Percentiles rank a stretch among this genome's conserved stretches.
phyloP scores from a whole-genome alignment of 1,140 invertebrate genomes.

The Drosophila quadrilineata region DNA sequence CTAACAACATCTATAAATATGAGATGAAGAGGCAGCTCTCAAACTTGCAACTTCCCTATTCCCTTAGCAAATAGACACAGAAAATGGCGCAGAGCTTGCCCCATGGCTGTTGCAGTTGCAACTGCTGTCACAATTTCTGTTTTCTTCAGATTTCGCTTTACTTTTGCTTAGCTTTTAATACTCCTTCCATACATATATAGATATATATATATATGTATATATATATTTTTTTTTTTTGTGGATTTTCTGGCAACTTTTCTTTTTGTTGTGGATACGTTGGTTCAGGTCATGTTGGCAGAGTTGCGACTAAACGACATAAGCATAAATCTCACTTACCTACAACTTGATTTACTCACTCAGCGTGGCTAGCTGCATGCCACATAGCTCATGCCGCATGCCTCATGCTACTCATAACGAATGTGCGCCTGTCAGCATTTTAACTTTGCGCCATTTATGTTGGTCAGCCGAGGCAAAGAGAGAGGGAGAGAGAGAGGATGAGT shows the following conservation, averaged over 20 bases:
- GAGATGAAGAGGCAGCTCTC: no score
- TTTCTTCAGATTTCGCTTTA: no score
- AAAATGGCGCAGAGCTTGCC: constrained; percentile 2
- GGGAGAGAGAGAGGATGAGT: not conserved
- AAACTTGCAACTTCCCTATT: constrained; percentile 4
- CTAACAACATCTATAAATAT: no score
- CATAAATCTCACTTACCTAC: constrained; percentile 79
- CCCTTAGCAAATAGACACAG: constrained; percentile 3
- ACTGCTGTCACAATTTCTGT: constrained; percentile 6
- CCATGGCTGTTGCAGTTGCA: constrained; percentile 8
- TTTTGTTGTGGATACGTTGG: constrained; percentile 43
- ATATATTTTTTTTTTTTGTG: not conserved
- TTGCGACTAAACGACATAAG: constrained; percentile 71
- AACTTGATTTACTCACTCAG: constrained; percentile 76
- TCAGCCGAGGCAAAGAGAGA: constrained; percentile 41
- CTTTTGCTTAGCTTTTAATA: no score
- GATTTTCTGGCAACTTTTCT: not conserved
- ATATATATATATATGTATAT: not conserved
- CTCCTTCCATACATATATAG: no score
- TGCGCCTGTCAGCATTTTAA: constrained; percentile 77
- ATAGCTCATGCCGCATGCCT: constrained; percentile 23
- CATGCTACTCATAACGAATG: constrained; percentile 74
- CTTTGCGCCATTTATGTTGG: constrained; percentile 79
- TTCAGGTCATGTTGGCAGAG: constrained; percentile 61
- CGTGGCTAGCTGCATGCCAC: constrained; percentile 10